phyloP scores from a whole-genome alignment of 2,888 invertebrate species.

The Eupithecia insigniata region DNA sequence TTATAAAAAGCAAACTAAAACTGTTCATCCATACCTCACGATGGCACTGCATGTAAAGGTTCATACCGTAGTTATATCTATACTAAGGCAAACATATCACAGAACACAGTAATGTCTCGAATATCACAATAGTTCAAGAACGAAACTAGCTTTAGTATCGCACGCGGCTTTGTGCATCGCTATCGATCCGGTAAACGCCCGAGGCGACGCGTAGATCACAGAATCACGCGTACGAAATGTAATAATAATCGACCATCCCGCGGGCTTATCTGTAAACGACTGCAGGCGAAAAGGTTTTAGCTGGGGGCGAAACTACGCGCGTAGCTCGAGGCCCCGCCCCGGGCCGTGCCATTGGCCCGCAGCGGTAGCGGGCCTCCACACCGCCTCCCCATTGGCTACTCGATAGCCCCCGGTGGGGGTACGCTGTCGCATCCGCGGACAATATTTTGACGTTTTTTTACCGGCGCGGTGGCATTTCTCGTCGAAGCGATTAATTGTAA shows the following conservation, averaged over 20 bases:
- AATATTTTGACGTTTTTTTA: slow-evolving; percentile 81
- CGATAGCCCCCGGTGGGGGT: slow-evolving; percentile 68
- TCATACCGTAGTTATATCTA: slow-evolving; percentile 70
- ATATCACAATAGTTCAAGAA: slow-evolving; percentile 57
- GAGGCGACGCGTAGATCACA: slow-evolving; percentile 73
- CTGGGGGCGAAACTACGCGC: slow-evolving; percentile 81
- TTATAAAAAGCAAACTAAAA: slow-evolving; percentile 39
- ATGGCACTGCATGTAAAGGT: slow-evolving; percentile 83
- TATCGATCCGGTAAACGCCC: slow-evolving; percentile 74
- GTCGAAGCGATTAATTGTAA: slow-evolving; percentile 82
- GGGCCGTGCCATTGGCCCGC: slow-evolving; percentile 77
- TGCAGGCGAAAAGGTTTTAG: slow-evolving; percentile 83
- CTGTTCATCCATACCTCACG: slow-evolving; percentile 78
- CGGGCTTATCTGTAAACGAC: slow-evolving; percentile 84
- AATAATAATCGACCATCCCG: slow-evolving; percentile 84
- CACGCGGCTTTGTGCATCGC: slow-evolving; percentile 68
- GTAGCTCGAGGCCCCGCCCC: slow-evolving; percentile 81
- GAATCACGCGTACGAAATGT: slow-evolving; percentile 77
- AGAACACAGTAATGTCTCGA: slow-evolving; percentile 65
- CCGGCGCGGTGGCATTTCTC: slow-evolving; percentile 78
- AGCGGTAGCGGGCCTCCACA: slow-evolving; percentile 67
- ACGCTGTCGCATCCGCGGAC: slow-evolving; percentile 64
- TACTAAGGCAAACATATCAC: slow-evolving; percentile 83
- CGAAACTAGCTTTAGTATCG: slow-evolving; percentile 54
- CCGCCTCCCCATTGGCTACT: slow-evolving; percentile 75